phyloP scores from a whole-genome alignment of 2,113 vertebrate genomes.

The Tachuris rubrigastra region DNA sequence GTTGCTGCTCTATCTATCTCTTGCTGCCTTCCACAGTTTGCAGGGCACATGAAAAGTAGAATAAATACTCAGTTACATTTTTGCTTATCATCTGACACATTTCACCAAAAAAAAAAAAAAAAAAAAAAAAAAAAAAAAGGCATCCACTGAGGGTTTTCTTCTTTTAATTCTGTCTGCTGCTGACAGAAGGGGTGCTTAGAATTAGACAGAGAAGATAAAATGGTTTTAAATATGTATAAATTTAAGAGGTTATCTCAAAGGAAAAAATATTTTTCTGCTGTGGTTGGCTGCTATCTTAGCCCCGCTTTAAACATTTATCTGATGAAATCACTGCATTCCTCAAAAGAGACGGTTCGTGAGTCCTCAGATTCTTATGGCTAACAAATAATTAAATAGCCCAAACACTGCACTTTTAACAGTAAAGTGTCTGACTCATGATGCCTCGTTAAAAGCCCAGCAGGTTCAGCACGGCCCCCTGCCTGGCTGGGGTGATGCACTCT shows the following conservation, averaged over 20 bases:
- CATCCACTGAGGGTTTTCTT: background rate
- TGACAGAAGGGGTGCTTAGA: background rate
- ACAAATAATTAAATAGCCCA: slow-evolving; percentile 50
- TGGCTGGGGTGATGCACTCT: background rate
- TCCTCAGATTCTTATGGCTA: background rate
- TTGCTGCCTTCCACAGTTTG: slow-evolving; percentile 47
- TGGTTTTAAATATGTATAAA: slow-evolving; percentile 22
- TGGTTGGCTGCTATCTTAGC: slow-evolving; percentile 8
- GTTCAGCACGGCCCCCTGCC: background rate
- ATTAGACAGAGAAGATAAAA: slow-evolving; percentile 14
- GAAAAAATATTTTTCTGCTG: slow-evolving; percentile 45
- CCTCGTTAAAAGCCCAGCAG: background rate
- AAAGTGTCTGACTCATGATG: background rate
- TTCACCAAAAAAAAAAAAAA: background rate
- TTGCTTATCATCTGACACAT: slow-evolving; percentile 52
- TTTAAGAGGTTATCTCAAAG: slow-evolving; percentile 42
- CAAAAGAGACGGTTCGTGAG: background rate
- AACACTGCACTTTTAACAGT: background rate
- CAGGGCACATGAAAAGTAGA: slow-evolving; percentile 44
- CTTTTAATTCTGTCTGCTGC: slow-evolving; percentile 9
- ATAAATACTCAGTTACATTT: slow-evolving; percentile 51
- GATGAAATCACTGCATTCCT: slow-evolving; percentile 52
- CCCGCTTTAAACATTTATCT: slow-evolving; percentile 53
- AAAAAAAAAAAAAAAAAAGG: background rate
- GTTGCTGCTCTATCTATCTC: slow-evolving; percentile 16